Evolutionary conservation across 2,797 vertebrate species (phyloP).

Genomic region (Falco concolor): DNA sequence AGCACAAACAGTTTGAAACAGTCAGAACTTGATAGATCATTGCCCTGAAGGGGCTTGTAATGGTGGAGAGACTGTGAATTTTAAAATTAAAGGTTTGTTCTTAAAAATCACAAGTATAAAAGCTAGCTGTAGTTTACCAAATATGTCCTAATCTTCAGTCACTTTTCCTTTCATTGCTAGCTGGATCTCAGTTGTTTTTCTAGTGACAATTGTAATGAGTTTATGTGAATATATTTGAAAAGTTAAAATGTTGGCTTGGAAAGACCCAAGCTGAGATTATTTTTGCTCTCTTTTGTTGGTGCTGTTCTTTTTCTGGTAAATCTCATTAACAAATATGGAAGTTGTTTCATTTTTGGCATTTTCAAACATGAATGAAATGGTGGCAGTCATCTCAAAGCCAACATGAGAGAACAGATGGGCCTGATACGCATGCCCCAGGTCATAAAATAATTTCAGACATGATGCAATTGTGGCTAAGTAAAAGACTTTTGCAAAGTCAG

Average conservation of each 20-base stretch:
- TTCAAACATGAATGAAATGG: constrained; percentile 64
- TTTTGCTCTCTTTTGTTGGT: not conserved
- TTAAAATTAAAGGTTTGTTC: constrained; percentile 81
- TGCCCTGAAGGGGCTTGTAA: constrained; percentile 86
- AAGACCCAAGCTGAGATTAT: not conserved
- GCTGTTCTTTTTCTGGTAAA: constrained; percentile 22
- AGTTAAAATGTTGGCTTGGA: constrained; percentile 22
- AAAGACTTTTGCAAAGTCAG: constrained; percentile 70
- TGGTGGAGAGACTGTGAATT: constrained; percentile 77
- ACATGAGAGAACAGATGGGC: constrained; percentile 74
- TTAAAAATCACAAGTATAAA: constrained; percentile 73
- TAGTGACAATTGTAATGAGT: not conserved
- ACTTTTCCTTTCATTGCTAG: constrained; percentile 1
- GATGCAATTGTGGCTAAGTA: constrained; percentile 68
- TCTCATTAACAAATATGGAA: constrained; percentile 62
- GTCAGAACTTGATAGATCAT: constrained; percentile 95
- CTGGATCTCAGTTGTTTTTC: constrained; percentile 11
- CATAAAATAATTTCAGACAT: constrained; percentile 75
- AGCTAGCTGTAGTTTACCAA: constrained; percentile 50
- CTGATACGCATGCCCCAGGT: constrained; percentile 56
- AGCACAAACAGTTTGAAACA: constrained; percentile 95
- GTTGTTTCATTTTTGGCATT: constrained; percentile 50
- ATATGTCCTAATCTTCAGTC: constrained; percentile 35
- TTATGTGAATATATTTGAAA: constrained; percentile 14
- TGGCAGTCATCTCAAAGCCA: constrained; percentile 62